Percentiles rank a stretch among this genome's conserved stretches.
Evolutionary conservation across 2,113 vertebrate species (phyloP).

Genomic region (Bubo scandiacus): DNA sequence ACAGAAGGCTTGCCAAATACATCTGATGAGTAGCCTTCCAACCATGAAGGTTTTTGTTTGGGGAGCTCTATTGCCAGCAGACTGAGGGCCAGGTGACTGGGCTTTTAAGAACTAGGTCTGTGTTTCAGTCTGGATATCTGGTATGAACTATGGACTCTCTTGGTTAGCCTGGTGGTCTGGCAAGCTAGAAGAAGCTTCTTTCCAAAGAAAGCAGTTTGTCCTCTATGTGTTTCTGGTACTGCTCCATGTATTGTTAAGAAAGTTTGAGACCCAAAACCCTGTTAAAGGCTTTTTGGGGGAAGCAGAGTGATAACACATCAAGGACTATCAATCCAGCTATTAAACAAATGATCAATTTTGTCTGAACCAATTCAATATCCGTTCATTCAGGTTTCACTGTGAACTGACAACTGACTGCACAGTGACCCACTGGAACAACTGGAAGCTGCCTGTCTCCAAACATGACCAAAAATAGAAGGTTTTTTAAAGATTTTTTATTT

Average conservation of each 20-base stretch:
- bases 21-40: neutral
- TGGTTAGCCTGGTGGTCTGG: neutral
- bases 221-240: neutral
- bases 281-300: neutral
- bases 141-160: neutral
- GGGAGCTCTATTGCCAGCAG: neutral
- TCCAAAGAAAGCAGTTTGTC: neutral
- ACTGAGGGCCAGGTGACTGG: neutral
- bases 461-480: neutral
- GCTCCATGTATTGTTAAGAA: neutral
- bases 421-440: neutral
- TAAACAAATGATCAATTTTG: neutral
- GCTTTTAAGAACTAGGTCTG: neutral
- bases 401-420: neutral
- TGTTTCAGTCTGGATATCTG: neutral
- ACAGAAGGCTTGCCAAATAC: neutral
- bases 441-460: neutral
- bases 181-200: neutral
- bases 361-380: neutral
- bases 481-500: neutral
- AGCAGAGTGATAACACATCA: neutral
- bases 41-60: neutral
- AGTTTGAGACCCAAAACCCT: neutral
- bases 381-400: neutral
- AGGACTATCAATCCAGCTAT: neutral